A percentile compares a stretch with the other conserved stretches of the same genome.
These are phyloP conservation scores for Melanostoma mellinum DNA, from an alignment of 2,888 invertebrate genomes.

Conservation along the genomic window DNA sequence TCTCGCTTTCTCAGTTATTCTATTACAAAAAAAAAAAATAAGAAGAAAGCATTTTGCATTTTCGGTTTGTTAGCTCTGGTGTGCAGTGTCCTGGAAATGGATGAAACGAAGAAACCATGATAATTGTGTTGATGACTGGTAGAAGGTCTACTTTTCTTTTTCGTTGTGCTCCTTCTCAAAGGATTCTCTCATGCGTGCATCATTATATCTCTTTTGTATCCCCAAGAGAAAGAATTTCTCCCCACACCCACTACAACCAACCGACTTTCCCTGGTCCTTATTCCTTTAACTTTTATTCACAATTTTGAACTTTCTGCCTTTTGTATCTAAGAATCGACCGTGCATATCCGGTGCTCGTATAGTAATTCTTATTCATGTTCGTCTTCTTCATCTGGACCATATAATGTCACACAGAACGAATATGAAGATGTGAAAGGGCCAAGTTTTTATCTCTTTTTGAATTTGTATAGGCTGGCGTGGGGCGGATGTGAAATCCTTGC, in stretches of 20 bases:
- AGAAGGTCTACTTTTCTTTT: conserved; percentile 44
- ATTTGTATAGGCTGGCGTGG: conserved; percentile 24
- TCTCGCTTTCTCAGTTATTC: conserved; percentile 58
- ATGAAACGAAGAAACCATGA: conserved; percentile 54
- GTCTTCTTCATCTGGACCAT: conserved; percentile 52
- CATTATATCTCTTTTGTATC: conserved; percentile 78
- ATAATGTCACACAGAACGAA: conserved; percentile 50
- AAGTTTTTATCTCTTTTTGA: conserved; percentile 64
- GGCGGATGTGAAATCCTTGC: conserved; percentile 62
- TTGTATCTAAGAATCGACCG: conserved; percentile 75
- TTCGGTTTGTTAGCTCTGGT: conserved; percentile 74
- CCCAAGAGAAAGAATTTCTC: conserved; percentile 71
- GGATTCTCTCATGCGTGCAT: conserved; percentile 81
- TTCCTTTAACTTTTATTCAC: conserved; percentile 36
- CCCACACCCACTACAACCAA: conserved; percentile 25
- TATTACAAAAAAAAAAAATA: conserved; percentile 67
- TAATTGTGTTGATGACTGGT: conserved; percentile 61
- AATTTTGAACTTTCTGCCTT: conserved; percentile 69
- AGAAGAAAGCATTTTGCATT: conserved; percentile 65
- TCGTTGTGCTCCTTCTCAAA: conserved; percentile 73
- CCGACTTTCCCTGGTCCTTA: conserved; percentile 5
- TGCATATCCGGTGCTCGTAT: conserved; percentile 74
- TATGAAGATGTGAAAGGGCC: conserved; percentile 47
- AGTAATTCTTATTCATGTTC: conserved; percentile 24
- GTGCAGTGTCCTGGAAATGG: conserved; percentile 67